phyloP scores from a whole-genome alignment of 2,797 vertebrate genomes.

The Halcyon smyrnensis region DNA sequence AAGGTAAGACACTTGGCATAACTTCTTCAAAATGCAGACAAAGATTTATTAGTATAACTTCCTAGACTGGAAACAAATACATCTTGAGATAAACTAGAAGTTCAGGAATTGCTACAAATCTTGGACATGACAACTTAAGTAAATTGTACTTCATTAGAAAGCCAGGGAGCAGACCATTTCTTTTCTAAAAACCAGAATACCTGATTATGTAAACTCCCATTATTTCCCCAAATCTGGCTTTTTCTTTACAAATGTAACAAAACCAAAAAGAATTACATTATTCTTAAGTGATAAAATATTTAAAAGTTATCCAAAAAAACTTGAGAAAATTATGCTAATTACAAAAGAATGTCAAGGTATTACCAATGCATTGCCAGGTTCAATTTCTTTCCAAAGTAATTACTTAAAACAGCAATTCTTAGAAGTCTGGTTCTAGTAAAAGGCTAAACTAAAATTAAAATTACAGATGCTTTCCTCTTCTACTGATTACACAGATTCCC shows the following conservation, averaged over 20 bases:
- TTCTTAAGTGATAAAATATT: not conserved
- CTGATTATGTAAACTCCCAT: not conserved
- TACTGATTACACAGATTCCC: not conserved
- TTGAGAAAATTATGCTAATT: not conserved
- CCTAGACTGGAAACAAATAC: not conserved
- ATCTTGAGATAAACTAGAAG: not conserved
- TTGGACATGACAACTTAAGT: not conserved
- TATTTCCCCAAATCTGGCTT: not conserved
- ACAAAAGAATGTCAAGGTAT: not conserved
- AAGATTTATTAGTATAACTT: not conserved
- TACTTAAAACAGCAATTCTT: not conserved
- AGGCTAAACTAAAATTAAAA: not conserved
- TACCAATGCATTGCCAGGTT: not conserved
- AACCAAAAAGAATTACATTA: not conserved
- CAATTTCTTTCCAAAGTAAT: not conserved
- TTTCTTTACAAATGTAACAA: not conserved
- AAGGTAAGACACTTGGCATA: conserved; percentile 75
- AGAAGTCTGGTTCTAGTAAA: not conserved
- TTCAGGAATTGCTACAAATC: conserved; percentile 15
- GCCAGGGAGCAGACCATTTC: not conserved
- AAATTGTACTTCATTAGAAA: conserved; percentile 7
- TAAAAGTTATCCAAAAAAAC: not conserved
- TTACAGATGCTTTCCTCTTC: not conserved
- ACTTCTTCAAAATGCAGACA: not conserved
- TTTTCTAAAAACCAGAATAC: not conserved